Percentiles rank a stretch among this genome's conserved stretches.
These are phyloP conservation scores for Orcinus orca DNA, from an alignment of 2,113 vertebrate species.

Conservation along the genomic window DNA sequence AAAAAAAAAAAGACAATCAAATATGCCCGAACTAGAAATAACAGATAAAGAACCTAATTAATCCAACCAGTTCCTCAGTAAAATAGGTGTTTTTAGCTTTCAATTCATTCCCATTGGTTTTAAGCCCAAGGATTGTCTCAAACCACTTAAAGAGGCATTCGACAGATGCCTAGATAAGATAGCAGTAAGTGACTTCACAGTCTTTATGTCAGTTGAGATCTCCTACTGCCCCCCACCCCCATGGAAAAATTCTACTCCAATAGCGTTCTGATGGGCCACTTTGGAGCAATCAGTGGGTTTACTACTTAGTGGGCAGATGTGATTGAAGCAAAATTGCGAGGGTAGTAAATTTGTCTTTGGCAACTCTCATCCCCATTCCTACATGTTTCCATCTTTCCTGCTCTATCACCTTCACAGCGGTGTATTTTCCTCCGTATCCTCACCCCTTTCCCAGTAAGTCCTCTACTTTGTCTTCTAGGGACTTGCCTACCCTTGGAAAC, in stretches of 20 bases:
- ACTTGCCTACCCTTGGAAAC: neutral
- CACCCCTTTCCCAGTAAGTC: neutral
- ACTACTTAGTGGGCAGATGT: neutral
- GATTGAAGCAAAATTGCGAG: neutral
- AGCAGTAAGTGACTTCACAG: no score
- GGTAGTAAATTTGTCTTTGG: neutral
- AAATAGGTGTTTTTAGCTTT: constrained; percentile 40
- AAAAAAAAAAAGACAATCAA: neutral
- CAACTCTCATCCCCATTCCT: neutral
- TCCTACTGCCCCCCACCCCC: neutral
- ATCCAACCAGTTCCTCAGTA: neutral
- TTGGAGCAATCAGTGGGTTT: neutral
- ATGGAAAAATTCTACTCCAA: neutral
- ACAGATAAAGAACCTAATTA: neutral
- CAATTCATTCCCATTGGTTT: constrained; percentile 24
- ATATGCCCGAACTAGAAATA: neutral
- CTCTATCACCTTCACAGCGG: neutral
- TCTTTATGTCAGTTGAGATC: no score
- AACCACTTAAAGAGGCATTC: neutral
- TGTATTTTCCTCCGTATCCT: neutral
- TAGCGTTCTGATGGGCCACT: neutral
- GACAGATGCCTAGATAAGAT: neutral
- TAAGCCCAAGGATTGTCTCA: neutral
- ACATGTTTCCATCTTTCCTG: neutral
- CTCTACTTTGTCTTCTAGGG: neutral